These are phyloP conservation scores for Nanorana parkeri DNA, from an alignment of 2,113 vertebrate species.

Conservation along the genomic window DNA sequence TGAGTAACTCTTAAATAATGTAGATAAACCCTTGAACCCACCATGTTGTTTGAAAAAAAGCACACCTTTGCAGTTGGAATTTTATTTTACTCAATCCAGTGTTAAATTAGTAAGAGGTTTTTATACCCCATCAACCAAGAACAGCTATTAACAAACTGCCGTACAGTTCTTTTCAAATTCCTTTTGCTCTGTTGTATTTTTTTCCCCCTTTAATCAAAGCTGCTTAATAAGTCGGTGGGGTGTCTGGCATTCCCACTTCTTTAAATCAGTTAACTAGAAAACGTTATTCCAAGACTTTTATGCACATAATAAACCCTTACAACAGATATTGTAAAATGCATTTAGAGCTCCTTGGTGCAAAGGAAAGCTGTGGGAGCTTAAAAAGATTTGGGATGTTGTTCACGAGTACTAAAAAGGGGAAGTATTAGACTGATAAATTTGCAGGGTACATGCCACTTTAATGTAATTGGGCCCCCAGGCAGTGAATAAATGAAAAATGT, in stretches of 20 bases:
- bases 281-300: background rate
- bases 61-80: too few species aligned
- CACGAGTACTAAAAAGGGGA: too few species aligned
- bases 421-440: too few species aligned
- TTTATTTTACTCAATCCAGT: too few species aligned
- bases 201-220: background rate
- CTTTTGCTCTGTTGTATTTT: background rate
- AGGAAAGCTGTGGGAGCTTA: too few species aligned
- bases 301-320: background rate
- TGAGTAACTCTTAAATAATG: too few species aligned
- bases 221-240: background rate
- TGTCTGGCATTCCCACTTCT: background rate
- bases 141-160: background rate
- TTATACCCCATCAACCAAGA: background rate
- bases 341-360: background rate
- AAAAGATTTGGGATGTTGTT: too few species aligned
- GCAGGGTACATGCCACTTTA: too few species aligned
- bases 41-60: too few species aligned
- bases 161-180: background rate
- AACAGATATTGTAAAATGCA: background rate
- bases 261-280: background rate
- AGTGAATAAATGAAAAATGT: too few species aligned
- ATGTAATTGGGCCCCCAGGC: too few species aligned
- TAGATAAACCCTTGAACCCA: too few species aligned
- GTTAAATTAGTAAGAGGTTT: slow-evolving; percentile 43